Conservation (phyloP, 1,140 invertebrate species). For the Plectus sambesii region DNA sequence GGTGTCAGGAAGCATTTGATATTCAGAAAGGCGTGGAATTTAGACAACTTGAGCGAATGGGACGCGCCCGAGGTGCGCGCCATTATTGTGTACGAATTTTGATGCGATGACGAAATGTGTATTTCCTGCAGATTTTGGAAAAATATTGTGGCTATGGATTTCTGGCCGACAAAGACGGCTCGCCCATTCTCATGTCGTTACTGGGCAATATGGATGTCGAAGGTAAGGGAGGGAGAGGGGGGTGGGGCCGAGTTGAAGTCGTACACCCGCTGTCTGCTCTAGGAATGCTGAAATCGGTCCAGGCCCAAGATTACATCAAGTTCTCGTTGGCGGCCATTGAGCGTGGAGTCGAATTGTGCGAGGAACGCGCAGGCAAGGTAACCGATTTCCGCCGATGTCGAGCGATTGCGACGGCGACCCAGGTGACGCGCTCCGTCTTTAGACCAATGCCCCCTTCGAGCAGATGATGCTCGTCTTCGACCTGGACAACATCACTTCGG, state of each 20-base stretch:
- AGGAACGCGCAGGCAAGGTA: slow-evolving; percentile 33
- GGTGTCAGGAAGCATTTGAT: slow-evolving; percentile 39
- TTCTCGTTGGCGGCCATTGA: slow-evolving; percentile 44
- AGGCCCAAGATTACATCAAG: slow-evolving; percentile 44
- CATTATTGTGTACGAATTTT: slow-evolving; percentile 17
- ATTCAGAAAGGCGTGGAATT: slow-evolving; percentile 41
- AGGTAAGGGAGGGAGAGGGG: slow-evolving; percentile 19
- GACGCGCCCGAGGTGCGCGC: slow-evolving; percentile 36
- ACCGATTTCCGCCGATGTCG: slow-evolving; percentile 10
- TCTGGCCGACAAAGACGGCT: slow-evolving; percentile 39
- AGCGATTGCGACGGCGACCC: too few species aligned
- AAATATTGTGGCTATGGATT: slow-evolving; percentile 46
- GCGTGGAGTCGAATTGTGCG: slow-evolving; percentile 39
- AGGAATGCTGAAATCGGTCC: slow-evolving; percentile 39
- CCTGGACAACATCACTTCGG: slow-evolving; percentile 41
- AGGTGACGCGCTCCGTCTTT: slow-evolving; percentile 3
- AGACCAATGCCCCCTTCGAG: slow-evolving; percentile 45
- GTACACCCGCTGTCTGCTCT: slow-evolving; percentile 6
- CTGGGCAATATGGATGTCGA: slow-evolving; percentile 45
- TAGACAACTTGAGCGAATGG: slow-evolving; percentile 40
- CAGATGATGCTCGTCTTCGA: slow-evolving; percentile 46
- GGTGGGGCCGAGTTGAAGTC: slow-evolving; percentile 1
- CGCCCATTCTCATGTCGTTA: slow-evolving; percentile 44
- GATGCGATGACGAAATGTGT: slow-evolving; percentile 7
- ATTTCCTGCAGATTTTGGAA: slow-evolving; percentile 38